Conservation (phyloP, 2,797 vertebrate species). For the Zalophus californianus region DNA sequence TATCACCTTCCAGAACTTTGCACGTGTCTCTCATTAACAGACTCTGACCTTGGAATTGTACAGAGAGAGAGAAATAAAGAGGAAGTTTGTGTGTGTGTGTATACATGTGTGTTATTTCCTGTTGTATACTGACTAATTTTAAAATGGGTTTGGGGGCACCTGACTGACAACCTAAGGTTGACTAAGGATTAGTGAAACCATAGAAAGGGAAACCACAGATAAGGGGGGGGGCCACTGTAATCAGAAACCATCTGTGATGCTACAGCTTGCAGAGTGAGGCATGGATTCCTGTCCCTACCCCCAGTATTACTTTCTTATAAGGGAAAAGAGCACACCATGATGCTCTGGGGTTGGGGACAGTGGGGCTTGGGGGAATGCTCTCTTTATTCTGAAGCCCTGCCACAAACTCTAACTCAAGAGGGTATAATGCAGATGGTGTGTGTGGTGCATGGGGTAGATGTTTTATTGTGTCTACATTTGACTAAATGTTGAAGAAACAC, state of each 20-base stretch:
- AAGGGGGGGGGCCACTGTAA: background rate
- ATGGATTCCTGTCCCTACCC: background rate
- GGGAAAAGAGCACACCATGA: fast-evolving
- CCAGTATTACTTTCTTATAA: background rate
- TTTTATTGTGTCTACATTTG: constrained; percentile 55
- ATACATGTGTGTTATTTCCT: background rate
- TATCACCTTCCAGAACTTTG: background rate
- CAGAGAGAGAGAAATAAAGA: background rate
- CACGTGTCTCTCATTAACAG: background rate
- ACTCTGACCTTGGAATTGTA: background rate
- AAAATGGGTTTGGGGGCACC: background rate
- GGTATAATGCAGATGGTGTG: background rate
- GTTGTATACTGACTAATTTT: background rate
- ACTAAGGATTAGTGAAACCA: background rate
- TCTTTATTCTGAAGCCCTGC: background rate
- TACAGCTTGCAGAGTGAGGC: background rate
- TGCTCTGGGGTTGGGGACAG: no score
- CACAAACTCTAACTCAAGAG: background rate
- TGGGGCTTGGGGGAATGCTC: fast-evolving
- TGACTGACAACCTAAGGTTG: background rate
- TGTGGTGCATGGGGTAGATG: background rate
- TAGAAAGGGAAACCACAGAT: background rate
- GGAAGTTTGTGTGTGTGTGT: background rate
- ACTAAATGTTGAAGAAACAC: constrained; percentile 71
- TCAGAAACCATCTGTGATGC: no score